These are phyloP conservation scores for Eudyptes chrysolophus DNA, from an alignment of 2,113 vertebrate genomes.

Conservation along the genomic window DNA sequence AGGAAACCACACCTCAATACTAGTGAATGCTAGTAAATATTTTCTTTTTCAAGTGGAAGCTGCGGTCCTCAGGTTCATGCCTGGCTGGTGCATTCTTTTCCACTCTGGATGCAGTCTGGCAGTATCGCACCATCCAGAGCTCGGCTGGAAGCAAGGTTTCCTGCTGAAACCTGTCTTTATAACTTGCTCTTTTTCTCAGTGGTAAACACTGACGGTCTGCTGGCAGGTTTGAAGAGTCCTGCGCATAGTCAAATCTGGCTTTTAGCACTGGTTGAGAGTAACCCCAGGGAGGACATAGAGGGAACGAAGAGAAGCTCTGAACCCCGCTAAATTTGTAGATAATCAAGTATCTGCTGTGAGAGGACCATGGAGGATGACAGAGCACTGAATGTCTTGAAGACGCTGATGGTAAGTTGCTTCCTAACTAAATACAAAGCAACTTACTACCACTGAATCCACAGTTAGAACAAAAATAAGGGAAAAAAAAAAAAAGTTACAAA, in stretches of 20 bases:
- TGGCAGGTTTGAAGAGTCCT: background rate
- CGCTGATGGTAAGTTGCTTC: background rate
- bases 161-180: background rate
- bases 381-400: background rate
- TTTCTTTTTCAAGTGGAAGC: background rate
- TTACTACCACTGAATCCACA: background rate
- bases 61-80: background rate
- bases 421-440: background rate
- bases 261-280: background rate
- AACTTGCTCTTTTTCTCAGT: background rate
- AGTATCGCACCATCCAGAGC: background rate
- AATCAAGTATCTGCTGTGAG: background rate
- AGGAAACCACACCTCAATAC: background rate
- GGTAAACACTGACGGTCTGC: background rate
- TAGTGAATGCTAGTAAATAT: background rate
- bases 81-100: background rate
- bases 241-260: rapidly evolving
- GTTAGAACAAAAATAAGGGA: background rate
- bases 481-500: background rate
- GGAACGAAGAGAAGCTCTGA: background rate
- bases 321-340: background rate
- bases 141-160: background rate
- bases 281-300: background rate
- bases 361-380: background rate
- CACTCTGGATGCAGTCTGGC: background rate